Base-by-base conservation (phyloP, 2,888 invertebrate genomes). In the Neoitamus cyanurus region DNA sequence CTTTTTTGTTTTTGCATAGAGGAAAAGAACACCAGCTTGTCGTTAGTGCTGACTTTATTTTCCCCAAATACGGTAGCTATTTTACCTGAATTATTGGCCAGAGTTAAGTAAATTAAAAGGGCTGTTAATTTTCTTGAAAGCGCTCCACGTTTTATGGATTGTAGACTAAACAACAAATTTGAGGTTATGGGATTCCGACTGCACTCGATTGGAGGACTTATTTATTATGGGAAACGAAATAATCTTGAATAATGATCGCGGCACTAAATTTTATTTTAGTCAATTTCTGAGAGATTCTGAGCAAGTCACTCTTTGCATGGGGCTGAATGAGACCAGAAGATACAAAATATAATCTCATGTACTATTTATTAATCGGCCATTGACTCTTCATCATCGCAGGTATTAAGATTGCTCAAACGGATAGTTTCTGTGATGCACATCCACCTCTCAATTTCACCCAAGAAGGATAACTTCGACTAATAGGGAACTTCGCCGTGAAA, bases 71-170 rank as follows among this genome's bases (percentile, higher is more conserved):
- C 25, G 5, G 6, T 1, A 78, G 31, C 78, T 13, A 46, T 48
- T 75, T 31, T n/a, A 46, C 31, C 28, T 78, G 31, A 78, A 48
- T 78, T 42, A 48, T 78, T 28, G 42, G 78, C 46, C 31, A 78
- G 46, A 78, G 78, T 78, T 48, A 78, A 78, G 78, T 48, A 78
- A 78, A 78, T 78, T 78, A 78, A 78, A 78, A 78, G 78, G 78
- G 31, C 78, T 78, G 78, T 25, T 78, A 78, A 78, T 78, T 78
- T 78, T 46, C 78, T 78, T 46, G 78, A 78, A 78, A 78, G 48
- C 20, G 48, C 25, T 9, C 48, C 20, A 6, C 6, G 31, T 42
- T 78, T 78, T 78, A 30, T 46, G 46, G 78, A 28, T 46, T 30
- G 48, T 42, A 46, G 28, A 78, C 15, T 46, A 78, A 78, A 78